Conservation (phyloP, 2,797 vertebrate species). For the Chelon labrosus region DNA sequence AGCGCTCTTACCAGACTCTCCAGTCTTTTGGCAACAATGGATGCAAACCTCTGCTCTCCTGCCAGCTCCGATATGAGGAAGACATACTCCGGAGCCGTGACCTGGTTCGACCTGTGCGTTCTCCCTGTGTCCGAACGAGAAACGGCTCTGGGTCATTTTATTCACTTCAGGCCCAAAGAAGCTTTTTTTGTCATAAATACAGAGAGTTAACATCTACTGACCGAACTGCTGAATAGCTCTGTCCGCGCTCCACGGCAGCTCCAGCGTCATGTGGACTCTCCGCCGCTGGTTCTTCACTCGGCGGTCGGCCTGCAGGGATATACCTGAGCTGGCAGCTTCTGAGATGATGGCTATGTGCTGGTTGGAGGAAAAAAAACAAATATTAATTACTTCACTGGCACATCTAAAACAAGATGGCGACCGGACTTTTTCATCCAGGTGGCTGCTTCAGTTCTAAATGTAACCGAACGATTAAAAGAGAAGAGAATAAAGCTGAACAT, state of each 20-base stretch:
- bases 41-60: conserved; percentile 98
- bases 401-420: too few species aligned
- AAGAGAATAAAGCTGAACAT: too few species aligned
- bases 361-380: background rate
- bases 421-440: too few species aligned
- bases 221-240: conserved; percentile 98
- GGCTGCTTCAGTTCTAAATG: too few species aligned
- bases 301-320: conserved; percentile 96
- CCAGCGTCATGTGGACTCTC: conserved; percentile 97
- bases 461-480: too few species aligned
- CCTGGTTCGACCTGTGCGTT: conserved; percentile 98
- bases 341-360: conserved; percentile 99
- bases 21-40: conserved; percentile 97
- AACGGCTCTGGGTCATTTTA: background rate
- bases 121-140: conserved; percentile 83
- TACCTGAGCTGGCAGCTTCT: conserved; percentile 98
- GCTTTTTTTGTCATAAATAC: too few species aligned
- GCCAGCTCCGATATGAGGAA: conserved; percentile 98
- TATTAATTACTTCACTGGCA: too few species aligned
- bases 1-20: conserved; percentile 92
- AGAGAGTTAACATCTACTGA: conserved; percentile 64
- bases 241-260: conserved; percentile 98
- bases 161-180: too few species aligned
- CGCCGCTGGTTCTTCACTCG: conserved; percentile 96
- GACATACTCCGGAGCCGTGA: conserved; percentile 97